Evolutionary conservation across 2,113 vertebrate species (phyloP).

Genomic region (Meriones unguiculatus): DNA sequence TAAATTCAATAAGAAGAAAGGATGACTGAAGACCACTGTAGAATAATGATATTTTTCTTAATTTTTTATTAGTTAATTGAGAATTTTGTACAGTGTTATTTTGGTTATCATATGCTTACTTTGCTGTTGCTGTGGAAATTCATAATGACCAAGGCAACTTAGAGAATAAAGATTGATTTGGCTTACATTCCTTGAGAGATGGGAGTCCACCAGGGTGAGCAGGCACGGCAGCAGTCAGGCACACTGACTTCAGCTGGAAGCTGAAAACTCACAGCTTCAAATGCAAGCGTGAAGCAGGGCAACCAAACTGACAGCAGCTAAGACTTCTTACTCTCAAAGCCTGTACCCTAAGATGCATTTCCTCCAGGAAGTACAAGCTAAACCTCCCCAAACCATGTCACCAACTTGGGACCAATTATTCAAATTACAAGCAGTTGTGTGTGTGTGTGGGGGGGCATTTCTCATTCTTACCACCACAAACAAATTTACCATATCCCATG

Average conservation of each 20-base stretch:
- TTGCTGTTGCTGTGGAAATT: neutral
- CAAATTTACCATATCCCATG: neutral
- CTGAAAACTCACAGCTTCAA: neutral
- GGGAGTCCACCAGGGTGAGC: neutral
- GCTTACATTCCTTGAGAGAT: neutral
- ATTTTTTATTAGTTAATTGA: neutral
- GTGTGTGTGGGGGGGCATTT: neutral
- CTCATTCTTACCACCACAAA: neutral
- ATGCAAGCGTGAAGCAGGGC: neutral
- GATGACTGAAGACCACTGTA: neutral
- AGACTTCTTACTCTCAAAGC: neutral
- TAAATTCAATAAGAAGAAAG: neutral
- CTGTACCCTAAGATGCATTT: neutral
- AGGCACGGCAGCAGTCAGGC: neutral
- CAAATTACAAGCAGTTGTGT: neutral
- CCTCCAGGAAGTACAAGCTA: neutral
- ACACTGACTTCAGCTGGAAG: neutral
- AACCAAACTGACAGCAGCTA: neutral
- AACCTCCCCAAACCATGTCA: neutral
- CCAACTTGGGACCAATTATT: neutral
- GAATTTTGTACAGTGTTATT: neutral
- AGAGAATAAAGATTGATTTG: neutral
- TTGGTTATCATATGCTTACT: neutral
- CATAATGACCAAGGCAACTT: neutral
- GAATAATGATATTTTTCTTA: neutral